Evolutionary conservation across 2,113 vertebrate species (phyloP).

Genomic region (Psephotus haematonotus): DNA sequence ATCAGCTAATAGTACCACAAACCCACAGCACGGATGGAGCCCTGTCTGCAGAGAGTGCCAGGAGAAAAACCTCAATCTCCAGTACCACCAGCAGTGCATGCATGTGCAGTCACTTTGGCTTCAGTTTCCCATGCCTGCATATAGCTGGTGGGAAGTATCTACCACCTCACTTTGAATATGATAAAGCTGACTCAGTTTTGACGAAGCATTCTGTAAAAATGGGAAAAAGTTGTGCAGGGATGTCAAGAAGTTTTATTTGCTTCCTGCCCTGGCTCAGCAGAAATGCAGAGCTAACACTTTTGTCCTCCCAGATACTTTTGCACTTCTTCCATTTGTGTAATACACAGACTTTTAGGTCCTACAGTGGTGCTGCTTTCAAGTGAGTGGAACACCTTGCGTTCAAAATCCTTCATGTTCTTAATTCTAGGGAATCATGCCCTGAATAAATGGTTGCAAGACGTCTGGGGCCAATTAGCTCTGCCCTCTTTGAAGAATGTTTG

Average conservation of each 20-base stretch:
- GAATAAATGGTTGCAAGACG: background rate
- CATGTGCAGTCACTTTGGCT: rapidly evolving
- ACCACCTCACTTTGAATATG: background rate
- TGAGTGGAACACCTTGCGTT: rapidly evolving
- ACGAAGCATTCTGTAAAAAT: background rate
- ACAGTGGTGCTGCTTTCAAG: background rate
- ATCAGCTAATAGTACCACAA: background rate
- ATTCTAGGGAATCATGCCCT: background rate
- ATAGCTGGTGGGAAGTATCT: background rate
- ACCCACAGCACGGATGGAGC: rapidly evolving
- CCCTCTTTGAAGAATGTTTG: background rate
- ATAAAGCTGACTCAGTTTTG: background rate
- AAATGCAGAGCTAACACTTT: background rate
- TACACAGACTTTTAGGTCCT: background rate
- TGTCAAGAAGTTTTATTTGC: background rate
- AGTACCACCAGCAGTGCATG: background rate
- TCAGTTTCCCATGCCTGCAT: background rate
- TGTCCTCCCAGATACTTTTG: background rate
- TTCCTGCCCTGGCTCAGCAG: background rate
- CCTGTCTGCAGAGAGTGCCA: background rate
- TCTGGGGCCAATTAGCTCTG: background rate
- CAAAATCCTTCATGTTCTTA: background rate
- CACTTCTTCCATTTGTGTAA: background rate
- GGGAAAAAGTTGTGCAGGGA: rapidly evolving
- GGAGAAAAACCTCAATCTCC: background rate